These are phyloP conservation scores for Phalloptychus januarius DNA, from an alignment of 2,797 vertebrate genomes.

Conservation along the genomic window DNA sequence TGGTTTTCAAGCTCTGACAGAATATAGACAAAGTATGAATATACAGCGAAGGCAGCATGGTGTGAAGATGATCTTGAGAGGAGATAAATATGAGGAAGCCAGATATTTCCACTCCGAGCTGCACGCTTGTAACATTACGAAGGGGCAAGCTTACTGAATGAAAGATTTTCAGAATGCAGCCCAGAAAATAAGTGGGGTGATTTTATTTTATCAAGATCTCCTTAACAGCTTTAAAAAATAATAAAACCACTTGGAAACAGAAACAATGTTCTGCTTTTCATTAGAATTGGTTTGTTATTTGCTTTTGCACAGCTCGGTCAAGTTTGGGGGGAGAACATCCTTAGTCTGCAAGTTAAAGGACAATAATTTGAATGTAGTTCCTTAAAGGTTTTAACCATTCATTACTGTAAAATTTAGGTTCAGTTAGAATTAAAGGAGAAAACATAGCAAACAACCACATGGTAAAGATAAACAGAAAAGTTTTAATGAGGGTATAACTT, in stretches of 20 bases:
- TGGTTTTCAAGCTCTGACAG: not conserved
- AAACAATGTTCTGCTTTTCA: not conserved
- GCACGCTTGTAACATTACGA: not conserved
- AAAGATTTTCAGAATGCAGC: not conserved
- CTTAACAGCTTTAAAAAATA: not conserved
- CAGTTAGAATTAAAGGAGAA: not conserved
- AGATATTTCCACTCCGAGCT: not conserved
- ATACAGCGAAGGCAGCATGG: not conserved
- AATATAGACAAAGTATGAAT: not conserved
- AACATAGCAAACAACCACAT: not conserved
- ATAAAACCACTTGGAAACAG: not conserved
- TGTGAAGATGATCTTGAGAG: not conserved
- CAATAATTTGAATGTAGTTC: not conserved
- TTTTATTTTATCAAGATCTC: not conserved
- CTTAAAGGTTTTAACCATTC: not conserved
- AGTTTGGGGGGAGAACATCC: not conserved
- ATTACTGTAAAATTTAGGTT: not conserved
- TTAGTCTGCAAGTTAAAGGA: not conserved
- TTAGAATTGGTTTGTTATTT: not conserved
- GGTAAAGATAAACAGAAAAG: not conserved
- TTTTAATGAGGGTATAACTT: not conserved
- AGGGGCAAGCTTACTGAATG: not conserved
- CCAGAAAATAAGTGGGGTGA: not conserved
- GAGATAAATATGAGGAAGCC: not conserved
- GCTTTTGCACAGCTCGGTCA: not conserved